Conservation (phyloP, 2,888 invertebrate species). For the Drosophila kuntzei region DNA sequence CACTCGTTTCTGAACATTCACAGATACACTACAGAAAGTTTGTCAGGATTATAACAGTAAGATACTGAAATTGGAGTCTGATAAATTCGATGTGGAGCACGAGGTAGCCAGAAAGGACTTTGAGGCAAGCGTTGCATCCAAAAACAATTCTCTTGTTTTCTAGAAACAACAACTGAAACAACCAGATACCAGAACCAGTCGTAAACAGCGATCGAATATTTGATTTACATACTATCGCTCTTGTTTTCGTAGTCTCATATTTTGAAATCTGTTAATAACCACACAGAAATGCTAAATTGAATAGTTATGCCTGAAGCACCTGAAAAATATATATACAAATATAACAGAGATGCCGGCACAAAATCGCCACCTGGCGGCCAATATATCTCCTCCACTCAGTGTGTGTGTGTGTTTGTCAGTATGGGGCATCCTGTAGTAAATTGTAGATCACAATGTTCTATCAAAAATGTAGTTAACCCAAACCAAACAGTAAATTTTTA, state of each 20-base stretch:
- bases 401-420: slow-evolving; percentile 45
- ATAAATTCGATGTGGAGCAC: slow-evolving; percentile 99
- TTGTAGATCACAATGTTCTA: slow-evolving; percentile 28
- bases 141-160: slow-evolving; percentile 32
- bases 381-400: slow-evolving; percentile 7
- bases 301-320: slow-evolving; percentile 41
- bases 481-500: background rate
- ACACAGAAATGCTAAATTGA: slow-evolving; percentile 21
- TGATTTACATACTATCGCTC: slow-evolving; percentile 11
- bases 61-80: slow-evolving; percentile 85
- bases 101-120: slow-evolving; percentile 97
- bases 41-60: slow-evolving; percentile 84
- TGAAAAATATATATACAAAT: slow-evolving; percentile 70
- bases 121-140: slow-evolving; percentile 90
- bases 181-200: slow-evolving; percentile 32
- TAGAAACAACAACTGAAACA: slow-evolving; percentile 12
- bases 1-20: slow-evolving; percentile 58
- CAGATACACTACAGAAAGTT: slow-evolving; percentile 84
- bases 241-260: slow-evolving; percentile 39
- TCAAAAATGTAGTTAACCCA: slow-evolving; percentile 22
- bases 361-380: slow-evolving; percentile 54
- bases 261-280: slow-evolving; percentile 49
- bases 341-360: slow-evolving; percentile 57
- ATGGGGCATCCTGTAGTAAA: slow-evolving; percentile 42
- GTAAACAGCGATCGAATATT: slow-evolving; percentile 33